These are phyloP conservation scores for Lutraria lutraria DNA, from an alignment of 2,888 invertebrate genomes.

Conservation along the genomic window DNA sequence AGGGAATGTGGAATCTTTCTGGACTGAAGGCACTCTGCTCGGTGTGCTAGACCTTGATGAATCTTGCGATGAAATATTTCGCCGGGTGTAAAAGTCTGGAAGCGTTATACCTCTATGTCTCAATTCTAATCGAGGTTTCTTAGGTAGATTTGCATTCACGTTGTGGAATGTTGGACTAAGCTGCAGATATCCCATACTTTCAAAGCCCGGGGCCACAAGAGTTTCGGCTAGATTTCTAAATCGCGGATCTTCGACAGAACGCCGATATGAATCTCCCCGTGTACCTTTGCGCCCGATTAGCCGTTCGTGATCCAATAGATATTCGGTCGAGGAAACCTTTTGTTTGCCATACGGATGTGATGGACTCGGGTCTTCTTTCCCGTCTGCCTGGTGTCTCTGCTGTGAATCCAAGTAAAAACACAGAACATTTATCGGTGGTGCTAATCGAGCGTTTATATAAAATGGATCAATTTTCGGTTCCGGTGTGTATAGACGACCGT, in stretches of 20 bases:
- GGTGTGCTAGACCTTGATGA: constrained; percentile 20
- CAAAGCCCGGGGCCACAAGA: constrained; percentile 67
- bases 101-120: constrained; percentile 32
- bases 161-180: constrained; percentile 76
- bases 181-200: constrained; percentile 77
- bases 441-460: constrained; percentile 59
- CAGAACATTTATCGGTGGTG: constrained; percentile 63
- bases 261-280: constrained; percentile 36
- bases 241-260: constrained; percentile 75
- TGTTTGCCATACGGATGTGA: constrained; percentile 29
- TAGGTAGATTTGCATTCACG: neutral
- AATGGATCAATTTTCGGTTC: constrained; percentile 58
- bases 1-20: constrained; percentile 36
- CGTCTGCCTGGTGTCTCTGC: constrained; percentile 30
- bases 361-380: constrained; percentile 18
- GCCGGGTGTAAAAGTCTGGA: constrained; percentile 43
- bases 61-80: constrained; percentile 17
- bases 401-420: constrained; percentile 57
- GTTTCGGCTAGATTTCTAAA: constrained; percentile 73
- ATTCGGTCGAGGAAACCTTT: constrained; percentile 36
- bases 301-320: constrained; percentile 41
- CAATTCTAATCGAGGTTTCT: neutral
- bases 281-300: constrained; percentile 9
- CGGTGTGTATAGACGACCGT: constrained; percentile 59
- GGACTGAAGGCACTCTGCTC: neutral